A percentile compares a stretch with the other conserved stretches of the same genome.
phyloP scores from a whole-genome alignment of 2,113 vertebrate species.

The Chionodraco myersi region DNA sequence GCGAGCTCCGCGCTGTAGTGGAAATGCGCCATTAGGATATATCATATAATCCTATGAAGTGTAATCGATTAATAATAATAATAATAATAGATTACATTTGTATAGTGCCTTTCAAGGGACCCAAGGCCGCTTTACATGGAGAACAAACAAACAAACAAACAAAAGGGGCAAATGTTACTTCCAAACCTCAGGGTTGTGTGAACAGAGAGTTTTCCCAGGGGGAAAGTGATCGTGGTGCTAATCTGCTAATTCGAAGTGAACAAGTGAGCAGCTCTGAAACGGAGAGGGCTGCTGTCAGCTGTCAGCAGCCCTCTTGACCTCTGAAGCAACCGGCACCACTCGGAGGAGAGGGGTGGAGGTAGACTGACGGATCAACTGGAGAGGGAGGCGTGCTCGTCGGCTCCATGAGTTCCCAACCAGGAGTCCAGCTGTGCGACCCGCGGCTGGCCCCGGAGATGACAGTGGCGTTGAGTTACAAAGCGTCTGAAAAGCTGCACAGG shows the following conservation, averaged over 20 bases:
- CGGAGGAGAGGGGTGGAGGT: not conserved
- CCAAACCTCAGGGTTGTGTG: not conserved
- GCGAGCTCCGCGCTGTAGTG: no score
- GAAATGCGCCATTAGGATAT: no score
- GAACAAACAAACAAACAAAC: no score
- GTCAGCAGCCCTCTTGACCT: slow-evolving; percentile 55
- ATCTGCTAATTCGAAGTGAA: slow-evolving; percentile 37
- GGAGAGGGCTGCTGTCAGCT: slow-evolving; percentile 43
- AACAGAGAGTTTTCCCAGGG: slow-evolving; percentile 14
- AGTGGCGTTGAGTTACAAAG: slow-evolving; percentile 75
- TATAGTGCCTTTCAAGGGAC: no score
- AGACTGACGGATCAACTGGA: slow-evolving; percentile 27
- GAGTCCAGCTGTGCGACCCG: slow-evolving; percentile 73
- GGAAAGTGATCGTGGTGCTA: slow-evolving; percentile 42
- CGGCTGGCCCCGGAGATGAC: slow-evolving; percentile 72
- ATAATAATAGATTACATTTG: no score
- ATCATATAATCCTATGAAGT: no score
- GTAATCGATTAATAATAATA: no score
- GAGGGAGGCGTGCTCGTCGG: slow-evolving; percentile 26
- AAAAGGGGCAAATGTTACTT: no score
- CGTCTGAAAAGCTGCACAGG: slow-evolving; percentile 67
- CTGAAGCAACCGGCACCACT: slow-evolving; percentile 2
- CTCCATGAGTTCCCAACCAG: slow-evolving; percentile 39
- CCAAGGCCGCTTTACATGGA: no score
- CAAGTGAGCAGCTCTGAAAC: slow-evolving; percentile 28